A percentile compares a stretch with the other conserved stretches of the same genome.
These are phyloP conservation scores for Conomelus anceps DNA, from an alignment of 2,888 invertebrate genomes.

Conservation along the genomic window DNA sequence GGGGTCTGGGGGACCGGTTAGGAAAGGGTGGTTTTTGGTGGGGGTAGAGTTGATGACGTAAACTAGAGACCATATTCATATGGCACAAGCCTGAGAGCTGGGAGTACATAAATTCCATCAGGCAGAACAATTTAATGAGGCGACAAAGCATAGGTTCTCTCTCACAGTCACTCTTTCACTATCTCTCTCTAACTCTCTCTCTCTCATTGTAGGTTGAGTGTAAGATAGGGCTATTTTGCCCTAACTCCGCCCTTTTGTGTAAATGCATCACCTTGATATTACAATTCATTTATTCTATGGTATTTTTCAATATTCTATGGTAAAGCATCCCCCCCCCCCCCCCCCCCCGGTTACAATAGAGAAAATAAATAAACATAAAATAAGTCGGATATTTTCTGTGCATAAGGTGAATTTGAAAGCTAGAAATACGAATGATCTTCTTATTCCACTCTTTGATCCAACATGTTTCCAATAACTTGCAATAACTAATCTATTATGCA, in stretches of 20 bases:
- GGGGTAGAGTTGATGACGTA: not conserved
- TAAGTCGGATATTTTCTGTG: not conserved
- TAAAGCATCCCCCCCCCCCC: too few species aligned
- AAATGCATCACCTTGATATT: too few species aligned
- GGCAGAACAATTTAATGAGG: not conserved
- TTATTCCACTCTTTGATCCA: not conserved
- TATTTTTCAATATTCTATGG: not conserved
- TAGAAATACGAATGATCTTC: not conserved
- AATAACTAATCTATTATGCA: too few species aligned
- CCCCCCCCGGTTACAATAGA: too few species aligned
- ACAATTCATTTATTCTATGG: too few species aligned
- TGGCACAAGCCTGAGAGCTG: not conserved
- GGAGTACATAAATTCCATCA: not conserved
- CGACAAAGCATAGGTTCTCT: not conserved
- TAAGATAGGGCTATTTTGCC: too few species aligned
- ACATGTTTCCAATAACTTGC: not conserved
- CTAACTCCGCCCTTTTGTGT: too few species aligned
- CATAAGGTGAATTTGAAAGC: not conserved
- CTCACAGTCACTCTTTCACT: not conserved
- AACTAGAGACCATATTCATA: not conserved
- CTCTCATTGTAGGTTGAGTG: too few species aligned
- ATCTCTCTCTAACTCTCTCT: not conserved
- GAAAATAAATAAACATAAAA: not conserved
- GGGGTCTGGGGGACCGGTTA: not conserved
- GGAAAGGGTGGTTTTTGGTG: not conserved